Percentiles rank a stretch among this genome's conserved stretches.
These are phyloP conservation scores for Lacerta bilineata DNA, from an alignment of 2,797 vertebrate species.

Conservation along the genomic window DNA sequence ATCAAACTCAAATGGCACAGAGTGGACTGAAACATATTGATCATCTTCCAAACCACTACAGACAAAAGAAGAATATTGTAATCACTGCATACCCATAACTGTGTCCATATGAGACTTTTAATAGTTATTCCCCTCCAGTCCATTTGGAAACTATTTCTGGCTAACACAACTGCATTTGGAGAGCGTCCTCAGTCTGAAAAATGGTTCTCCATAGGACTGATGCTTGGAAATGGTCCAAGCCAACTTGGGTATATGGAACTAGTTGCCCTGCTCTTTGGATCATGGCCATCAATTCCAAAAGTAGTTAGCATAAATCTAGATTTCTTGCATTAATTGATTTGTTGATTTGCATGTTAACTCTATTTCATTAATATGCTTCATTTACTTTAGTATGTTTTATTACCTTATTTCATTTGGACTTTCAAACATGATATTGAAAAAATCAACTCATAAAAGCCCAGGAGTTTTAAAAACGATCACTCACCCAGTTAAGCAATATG, in stretches of 20 bases:
- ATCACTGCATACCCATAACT: neutral
- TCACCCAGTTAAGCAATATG: slow-evolving; percentile 42
- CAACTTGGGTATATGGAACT: neutral
- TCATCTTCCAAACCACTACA: too few relatives aligned
- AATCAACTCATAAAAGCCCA: slow-evolving; percentile 33
- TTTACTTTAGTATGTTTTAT: slow-evolving; percentile 19
- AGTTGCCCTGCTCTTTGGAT: neutral
- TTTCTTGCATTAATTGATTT: slow-evolving; percentile 4
- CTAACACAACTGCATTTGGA: neutral
- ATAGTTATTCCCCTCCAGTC: neutral
- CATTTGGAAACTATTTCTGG: neutral
- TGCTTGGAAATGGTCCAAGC: neutral
- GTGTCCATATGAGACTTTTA: neutral
- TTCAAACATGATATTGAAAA: slow-evolving; percentile 33
- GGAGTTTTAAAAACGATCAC: slow-evolving; percentile 26
- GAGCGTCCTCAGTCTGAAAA: neutral
- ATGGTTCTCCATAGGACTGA: neutral
- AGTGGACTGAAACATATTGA: too few relatives aligned
- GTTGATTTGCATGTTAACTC: slow-evolving; percentile 14
- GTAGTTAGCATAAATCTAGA: neutral
- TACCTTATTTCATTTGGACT: slow-evolving; percentile 25
- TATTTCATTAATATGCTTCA: slow-evolving; percentile 26
- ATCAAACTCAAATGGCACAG: too few relatives aligned
- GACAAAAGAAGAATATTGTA: too few relatives aligned
- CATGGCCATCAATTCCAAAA: neutral